A percentile compares a stretch with the other conserved stretches of the same genome.
Evolutionary conservation across 2,113 vertebrate species (phyloP).

Genomic region (Pachypanchax playfairii): DNA sequence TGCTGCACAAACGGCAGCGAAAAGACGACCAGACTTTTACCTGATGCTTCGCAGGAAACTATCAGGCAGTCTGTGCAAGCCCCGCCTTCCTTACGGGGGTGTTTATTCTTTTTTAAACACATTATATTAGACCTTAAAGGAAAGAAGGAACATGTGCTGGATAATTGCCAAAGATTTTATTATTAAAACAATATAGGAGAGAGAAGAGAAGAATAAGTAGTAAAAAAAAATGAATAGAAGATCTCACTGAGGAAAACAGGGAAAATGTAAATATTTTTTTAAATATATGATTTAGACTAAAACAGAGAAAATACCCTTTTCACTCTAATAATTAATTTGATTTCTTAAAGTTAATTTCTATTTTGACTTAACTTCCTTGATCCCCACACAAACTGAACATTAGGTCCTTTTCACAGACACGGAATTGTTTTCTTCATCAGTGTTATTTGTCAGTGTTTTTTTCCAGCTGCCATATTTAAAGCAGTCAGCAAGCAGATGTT

Average conservation of each 20-base stretch:
- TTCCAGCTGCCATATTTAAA: constrained; percentile 53
- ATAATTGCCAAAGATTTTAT: background rate
- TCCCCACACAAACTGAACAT: too few relatives aligned
- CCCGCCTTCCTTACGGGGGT: constrained; percentile 17
- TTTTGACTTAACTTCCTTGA: too few relatives aligned
- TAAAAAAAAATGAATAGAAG: too few relatives aligned
- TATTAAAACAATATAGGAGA: constrained; percentile 2
- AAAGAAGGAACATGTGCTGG: background rate
- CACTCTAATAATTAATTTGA: too few relatives aligned
- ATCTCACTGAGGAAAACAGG: too few relatives aligned
- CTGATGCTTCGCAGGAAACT: constrained; percentile 12
- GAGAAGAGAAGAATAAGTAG: too few relatives aligned
- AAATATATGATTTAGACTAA: too few relatives aligned
- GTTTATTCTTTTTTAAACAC: constrained; percentile 11
- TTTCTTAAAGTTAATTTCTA: too few relatives aligned
- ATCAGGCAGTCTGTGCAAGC: constrained; percentile 28
- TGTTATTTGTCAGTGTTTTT: constrained; percentile 58
- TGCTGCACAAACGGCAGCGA: constrained; percentile 15
- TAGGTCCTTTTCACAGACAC: too few relatives aligned
- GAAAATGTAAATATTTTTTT: too few relatives aligned
- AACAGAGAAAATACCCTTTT: too few relatives aligned
- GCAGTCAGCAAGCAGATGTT: constrained; percentile 32
- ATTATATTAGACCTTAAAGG: background rate
- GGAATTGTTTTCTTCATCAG: constrained; percentile 60
- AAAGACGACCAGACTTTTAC: constrained; percentile 24